Evolutionary conservation across 2,888 invertebrate genomes (phyloP), one percentile per base, ranked within the genome.

Genomic region (Podotricha telesiphe): DNA sequence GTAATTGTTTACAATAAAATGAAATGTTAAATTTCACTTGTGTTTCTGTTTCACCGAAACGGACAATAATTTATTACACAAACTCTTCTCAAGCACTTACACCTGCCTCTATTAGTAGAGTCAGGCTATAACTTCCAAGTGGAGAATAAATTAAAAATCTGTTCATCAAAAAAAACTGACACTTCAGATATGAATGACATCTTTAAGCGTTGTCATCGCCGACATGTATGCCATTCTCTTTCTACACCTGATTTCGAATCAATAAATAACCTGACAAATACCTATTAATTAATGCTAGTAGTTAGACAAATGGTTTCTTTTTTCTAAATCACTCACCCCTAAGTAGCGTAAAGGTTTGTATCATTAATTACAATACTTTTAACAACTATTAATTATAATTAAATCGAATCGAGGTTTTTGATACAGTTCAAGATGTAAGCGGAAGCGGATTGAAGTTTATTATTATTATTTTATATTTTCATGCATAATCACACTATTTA

Each of bases 361-460:
- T 86, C 86, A 89, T 91, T 90, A 88, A 88, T 89, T 87, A 86
- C 85, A 83, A 81, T 83, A 83, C 85, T 80, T 85, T 84, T 88
- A 84, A 82, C 80, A 78, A 83, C 86, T 86, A 90, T 91, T 89
- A 89, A 90, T 91, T 88, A 88, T 88, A 86, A 91, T 91, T 90
- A 89, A 86, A 83, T 84, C 76, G 80, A 81, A 83, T 83, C 78
- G 79, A 84, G 83, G 82, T 79, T 80, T 79, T 72, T 67, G 58
- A 72, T 70, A 55, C 70, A 78, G 80, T 74, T n/a, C 73, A 77
- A 78, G 75, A 67, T 22, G 71, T 8, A 65, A 74, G 78, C 71
- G 65, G 34, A 0, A 75, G 80, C 77, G 76, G 17, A 22, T 17
- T 17, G 8, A 17, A 47, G 0, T 47, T 47, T 45, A 3, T 13